Evolutionary conservation across 2,113 vertebrate genomes (phyloP).

Genomic region (Marcusenius ussheri): DNA sequence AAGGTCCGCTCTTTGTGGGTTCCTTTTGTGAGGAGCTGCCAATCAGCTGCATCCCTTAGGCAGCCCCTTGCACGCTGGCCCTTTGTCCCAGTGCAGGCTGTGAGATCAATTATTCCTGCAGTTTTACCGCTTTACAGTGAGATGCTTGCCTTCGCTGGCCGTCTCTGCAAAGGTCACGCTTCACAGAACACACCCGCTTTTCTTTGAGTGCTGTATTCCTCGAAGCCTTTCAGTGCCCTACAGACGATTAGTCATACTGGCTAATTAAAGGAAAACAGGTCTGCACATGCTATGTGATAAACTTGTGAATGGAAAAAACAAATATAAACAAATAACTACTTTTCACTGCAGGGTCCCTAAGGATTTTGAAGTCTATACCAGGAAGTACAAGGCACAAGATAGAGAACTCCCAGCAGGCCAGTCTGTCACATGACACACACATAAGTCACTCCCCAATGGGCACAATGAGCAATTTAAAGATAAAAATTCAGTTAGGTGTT

Average conservation of each 20-base stretch:
- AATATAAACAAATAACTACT: neutral
- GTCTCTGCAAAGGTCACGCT: neutral
- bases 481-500: neutral
- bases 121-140: neutral
- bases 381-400: neutral
- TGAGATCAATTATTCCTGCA: neutral
- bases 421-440: neutral
- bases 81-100: neutral
- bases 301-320: neutral
- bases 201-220: neutral
- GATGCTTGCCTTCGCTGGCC: neutral
- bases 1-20: neutral
- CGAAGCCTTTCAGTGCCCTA: neutral
- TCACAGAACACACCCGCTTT: neutral
- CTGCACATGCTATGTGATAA: neutral
- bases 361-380: neutral
- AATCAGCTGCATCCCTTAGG: neutral
- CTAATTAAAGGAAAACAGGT: neutral
- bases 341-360: neutral
- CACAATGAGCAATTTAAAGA: neutral
- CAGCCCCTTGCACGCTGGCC: neutral
- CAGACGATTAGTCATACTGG: neutral
- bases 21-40: neutral
- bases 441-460: neutral
- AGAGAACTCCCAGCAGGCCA: neutral